phyloP scores from a whole-genome alignment of 2,113 vertebrate genomes.

The Pleuronectes platessa region DNA sequence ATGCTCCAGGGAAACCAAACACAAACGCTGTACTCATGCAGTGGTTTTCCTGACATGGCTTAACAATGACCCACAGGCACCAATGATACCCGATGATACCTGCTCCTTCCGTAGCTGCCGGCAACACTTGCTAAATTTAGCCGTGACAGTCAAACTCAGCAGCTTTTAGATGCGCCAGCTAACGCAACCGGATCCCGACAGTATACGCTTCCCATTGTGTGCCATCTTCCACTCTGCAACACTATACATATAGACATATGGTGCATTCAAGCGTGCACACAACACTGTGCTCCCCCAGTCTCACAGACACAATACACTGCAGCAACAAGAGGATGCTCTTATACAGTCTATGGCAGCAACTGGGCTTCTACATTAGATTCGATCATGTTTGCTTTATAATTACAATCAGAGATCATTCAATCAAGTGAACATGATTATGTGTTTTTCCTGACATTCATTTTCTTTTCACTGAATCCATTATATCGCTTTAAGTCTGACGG shows the following conservation, averaged over 20 bases:
- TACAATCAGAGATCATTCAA: not conserved
- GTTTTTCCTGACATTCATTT: not conserved
- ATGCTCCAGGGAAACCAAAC: not conserved
- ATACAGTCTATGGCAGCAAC: not conserved
- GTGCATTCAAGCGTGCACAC: not conserved
- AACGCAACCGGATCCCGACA: constrained; percentile 70
- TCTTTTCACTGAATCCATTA: constrained; percentile 1
- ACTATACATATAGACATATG: constrained; percentile 57
- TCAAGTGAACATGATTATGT: not conserved
- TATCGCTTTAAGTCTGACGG: not conserved
- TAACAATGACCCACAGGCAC: constrained; percentile 19
- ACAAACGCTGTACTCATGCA: no score
- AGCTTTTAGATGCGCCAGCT: constrained; percentile 42
- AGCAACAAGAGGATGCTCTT: constrained; percentile 14
- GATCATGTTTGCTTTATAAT: constrained; percentile 26
- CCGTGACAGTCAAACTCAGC: constrained; percentile 42
- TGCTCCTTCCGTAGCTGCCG: constrained; percentile 20
- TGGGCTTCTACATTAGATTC: constrained; percentile 8
- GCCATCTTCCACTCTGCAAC: constrained; percentile 55
- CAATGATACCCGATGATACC: constrained; percentile 12
- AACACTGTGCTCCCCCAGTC: constrained; percentile 7
- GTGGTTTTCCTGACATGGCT: constrained; percentile 18
- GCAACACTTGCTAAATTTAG: constrained; percentile 66
- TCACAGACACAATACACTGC: constrained; percentile 36
- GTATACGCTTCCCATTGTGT: constrained; percentile 64